These are phyloP conservation scores for Diplogasteroides magnus DNA, from an alignment of 1,140 invertebrate genomes.

Conservation along the genomic window DNA sequence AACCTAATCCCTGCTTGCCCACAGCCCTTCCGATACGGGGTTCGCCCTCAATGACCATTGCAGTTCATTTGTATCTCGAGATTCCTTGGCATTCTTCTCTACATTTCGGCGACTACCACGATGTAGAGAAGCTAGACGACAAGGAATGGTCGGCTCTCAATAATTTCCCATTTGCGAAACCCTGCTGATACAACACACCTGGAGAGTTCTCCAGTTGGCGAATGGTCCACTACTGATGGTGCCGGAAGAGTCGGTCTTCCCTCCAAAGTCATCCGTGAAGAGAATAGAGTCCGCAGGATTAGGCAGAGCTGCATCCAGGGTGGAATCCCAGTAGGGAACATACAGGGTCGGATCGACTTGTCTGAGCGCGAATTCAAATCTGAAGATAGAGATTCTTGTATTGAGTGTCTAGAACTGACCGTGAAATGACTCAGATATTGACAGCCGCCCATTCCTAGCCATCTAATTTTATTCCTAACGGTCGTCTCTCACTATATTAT, in stretches of 20 bases:
- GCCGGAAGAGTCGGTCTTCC: constrained; percentile 23
- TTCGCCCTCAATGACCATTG: too few relatives aligned
- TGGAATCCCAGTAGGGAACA: constrained; percentile 56
- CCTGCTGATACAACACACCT: too few relatives aligned
- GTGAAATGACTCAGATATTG: too few relatives aligned
- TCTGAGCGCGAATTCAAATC: constrained; percentile 42
- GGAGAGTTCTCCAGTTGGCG: constrained; percentile 32
- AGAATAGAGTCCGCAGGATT: constrained; percentile 45
- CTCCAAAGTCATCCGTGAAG: constrained; percentile 46
- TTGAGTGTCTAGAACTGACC: constrained; percentile 46
- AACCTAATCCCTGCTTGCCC: constrained; percentile 18
- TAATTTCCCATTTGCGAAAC: too few relatives aligned
- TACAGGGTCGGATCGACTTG: constrained; percentile 38
- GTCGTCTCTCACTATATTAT: too few relatives aligned
- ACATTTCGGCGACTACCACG: background rate
- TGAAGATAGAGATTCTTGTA: constrained; percentile 17
- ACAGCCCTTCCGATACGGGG: constrained; percentile 24
- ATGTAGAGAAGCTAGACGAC: background rate
- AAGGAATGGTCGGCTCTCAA: too few relatives aligned
- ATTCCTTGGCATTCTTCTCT: too few relatives aligned
- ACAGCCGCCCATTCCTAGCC: too few relatives aligned
- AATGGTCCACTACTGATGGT: constrained; percentile 28
- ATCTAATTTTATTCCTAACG: too few relatives aligned
- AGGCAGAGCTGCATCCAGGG: constrained; percentile 47
- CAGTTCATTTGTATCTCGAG: too few relatives aligned